Conservation (phyloP, 64 coral and sea anemone genomes). For the Hydrozoanthus tunicans region DNA sequence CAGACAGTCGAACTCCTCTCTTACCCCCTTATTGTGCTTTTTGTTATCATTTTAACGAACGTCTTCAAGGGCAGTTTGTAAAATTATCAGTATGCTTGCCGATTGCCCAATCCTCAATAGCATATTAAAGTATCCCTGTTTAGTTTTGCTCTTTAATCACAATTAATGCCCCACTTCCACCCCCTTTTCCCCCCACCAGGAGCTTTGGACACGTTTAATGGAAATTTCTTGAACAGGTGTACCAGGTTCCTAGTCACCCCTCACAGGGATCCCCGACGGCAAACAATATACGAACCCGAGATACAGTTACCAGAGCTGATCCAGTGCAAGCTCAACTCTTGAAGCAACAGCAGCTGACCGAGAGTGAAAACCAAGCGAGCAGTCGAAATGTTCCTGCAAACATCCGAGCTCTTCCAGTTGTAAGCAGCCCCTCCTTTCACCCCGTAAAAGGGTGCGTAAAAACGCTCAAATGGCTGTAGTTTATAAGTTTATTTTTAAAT, state of each 20-base stretch:
- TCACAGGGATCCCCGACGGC: constrained; percentile 5
- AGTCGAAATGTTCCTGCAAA: not conserved
- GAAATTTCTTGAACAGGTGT: not conserved
- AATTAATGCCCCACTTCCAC: not conserved
- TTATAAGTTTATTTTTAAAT: too few relatives aligned
- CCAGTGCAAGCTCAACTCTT: not conserved
- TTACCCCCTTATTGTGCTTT: too few relatives aligned
- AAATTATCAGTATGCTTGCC: too few relatives aligned
- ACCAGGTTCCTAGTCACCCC: not conserved
- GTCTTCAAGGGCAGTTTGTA: too few relatives aligned
- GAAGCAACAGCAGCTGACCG: not conserved
- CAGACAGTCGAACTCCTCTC: too few relatives aligned
- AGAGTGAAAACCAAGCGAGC: not conserved
- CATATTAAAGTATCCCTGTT: too few relatives aligned
- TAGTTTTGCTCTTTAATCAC: too few relatives aligned
- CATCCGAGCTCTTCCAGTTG: not conserved
- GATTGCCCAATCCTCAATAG: too few relatives aligned
- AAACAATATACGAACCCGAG: not conserved
- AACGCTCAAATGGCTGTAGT: too few relatives aligned
- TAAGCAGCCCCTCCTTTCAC: not conserved
- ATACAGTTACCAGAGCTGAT: not conserved
- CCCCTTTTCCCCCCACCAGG: not conserved
- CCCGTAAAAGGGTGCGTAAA: constrained; percentile 16
- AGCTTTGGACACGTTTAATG: not conserved
- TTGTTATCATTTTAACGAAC: too few relatives aligned